These are phyloP conservation scores for Silurus aristotelis DNA, from an alignment of 2,797 vertebrate species.

Conservation along the genomic window DNA sequence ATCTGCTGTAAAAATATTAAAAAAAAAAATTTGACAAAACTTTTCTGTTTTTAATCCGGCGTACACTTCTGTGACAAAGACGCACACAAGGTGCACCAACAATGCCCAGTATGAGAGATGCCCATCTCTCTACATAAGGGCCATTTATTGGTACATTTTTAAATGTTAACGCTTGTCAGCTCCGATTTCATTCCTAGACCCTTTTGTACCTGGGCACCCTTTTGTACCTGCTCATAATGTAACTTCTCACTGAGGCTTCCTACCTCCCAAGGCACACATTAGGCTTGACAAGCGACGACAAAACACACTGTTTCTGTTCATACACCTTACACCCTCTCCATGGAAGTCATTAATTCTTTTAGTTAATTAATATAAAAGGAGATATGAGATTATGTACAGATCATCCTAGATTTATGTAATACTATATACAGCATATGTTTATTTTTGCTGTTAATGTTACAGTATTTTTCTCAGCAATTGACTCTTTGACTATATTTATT, in stretches of 20 bases:
- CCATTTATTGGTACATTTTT: conserved; percentile 81
- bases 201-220: conserved; percentile 64
- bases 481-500: background rate
- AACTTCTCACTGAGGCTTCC: conserved; percentile 60
- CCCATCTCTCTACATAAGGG: conserved; percentile 69
- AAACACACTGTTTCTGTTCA: conserved; percentile 47
- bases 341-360: conserved; percentile 54
- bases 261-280: conserved; percentile 55
- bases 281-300: conserved; percentile 51
- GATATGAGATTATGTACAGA: background rate
- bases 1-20: background rate
- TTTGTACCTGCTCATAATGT: too few relatives aligned
- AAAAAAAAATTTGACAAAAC: background rate
- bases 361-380: conserved; percentile 44
- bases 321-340: conserved; percentile 46
- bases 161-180: conserved; percentile 87
- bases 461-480: background rate
- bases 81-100: conserved; percentile 60
- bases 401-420: conserved; percentile 6
- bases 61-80: conserved; percentile 53
- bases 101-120: conserved; percentile 61
- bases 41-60: conserved; percentile 47
- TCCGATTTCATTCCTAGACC: conserved; percentile 81
- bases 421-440: background rate
- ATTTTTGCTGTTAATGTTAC: background rate